A percentile compares a stretch with the other conserved stretches of the same genome.
These are phyloP conservation scores for Periphyllus acericola DNA, from an alignment of 2,888 invertebrate species.

Conservation along the genomic window DNA sequence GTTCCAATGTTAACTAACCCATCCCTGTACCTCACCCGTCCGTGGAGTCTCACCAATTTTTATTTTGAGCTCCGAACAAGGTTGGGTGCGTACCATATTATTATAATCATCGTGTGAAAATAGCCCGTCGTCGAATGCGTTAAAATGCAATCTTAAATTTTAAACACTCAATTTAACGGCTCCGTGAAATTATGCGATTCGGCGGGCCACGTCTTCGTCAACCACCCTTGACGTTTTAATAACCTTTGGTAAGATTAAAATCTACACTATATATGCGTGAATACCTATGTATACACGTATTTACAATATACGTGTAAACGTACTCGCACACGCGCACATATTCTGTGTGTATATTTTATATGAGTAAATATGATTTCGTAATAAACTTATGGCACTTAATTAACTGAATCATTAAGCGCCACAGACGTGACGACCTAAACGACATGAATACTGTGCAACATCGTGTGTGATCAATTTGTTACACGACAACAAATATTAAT, in stretches of 20 bases:
- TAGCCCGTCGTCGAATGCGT: neutral
- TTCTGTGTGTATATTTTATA: no score
- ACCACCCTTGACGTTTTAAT: neutral
- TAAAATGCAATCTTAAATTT: constrained; percentile 9
- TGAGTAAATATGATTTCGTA: constrained; percentile 1
- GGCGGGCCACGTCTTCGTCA: neutral
- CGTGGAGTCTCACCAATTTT: no score
- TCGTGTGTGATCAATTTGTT: constrained; percentile 7
- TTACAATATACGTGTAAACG: no score
- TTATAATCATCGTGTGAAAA: neutral
- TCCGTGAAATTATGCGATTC: constrained; percentile 16
- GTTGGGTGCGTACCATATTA: no score
- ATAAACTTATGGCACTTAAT: constrained; percentile 24
- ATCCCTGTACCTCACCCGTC: no score
- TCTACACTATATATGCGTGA: neutral
- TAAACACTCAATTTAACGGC: constrained; percentile 23
- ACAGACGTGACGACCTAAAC: neutral
- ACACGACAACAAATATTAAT: constrained; percentile 1
- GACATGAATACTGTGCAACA: neutral
- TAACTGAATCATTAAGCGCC: constrained; percentile 25
- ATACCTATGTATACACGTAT: neutral
- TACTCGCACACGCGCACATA: neutral
- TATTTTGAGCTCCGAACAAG: no score
- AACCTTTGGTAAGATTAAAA: constrained; percentile 7
- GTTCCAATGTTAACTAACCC: no score